Conservation (phyloP, 23 tunicate genomes). For the Ascidia mentula region DNA sequence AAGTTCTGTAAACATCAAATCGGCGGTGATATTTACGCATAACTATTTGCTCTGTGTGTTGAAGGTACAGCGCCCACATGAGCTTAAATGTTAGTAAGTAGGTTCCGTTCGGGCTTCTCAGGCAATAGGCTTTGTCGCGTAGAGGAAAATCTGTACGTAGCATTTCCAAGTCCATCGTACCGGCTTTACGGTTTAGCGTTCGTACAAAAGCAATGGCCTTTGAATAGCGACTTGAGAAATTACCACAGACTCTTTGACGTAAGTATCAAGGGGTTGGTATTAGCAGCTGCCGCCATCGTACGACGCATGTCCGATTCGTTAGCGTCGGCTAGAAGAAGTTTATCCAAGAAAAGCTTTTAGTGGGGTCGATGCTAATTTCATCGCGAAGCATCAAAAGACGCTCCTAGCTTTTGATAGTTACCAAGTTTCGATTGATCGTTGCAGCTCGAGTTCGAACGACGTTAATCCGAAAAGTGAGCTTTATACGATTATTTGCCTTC, state of each 20-base stretch:
- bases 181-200: not conserved
- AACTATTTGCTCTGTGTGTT: not conserved
- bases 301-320: not conserved
- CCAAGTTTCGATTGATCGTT: not conserved
- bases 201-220: not conserved
- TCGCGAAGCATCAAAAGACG: not conserved
- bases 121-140: not conserved
- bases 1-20: not conserved
- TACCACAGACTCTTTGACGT: not conserved
- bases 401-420: not conserved
- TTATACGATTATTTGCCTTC: too few species aligned
- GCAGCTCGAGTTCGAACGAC: not conserved
- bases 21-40: not conserved
- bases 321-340: conserved; percentile 2
- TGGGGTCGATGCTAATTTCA: conserved; percentile 1
- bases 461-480: not conserved
- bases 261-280: not conserved
- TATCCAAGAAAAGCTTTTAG: not conserved
- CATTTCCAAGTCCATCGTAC: not conserved
- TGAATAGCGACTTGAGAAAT: not conserved
- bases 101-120: not conserved
- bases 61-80: not conserved
- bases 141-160: not conserved
- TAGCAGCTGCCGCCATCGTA: not conserved
- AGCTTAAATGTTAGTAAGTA: not conserved